Evolutionary conservation across 37 sponge, comb jelly and placozoan genomes (phyloP), one percentile per base, ranked within the genome.

Genomic region (Axinella damicornis): DNA sequence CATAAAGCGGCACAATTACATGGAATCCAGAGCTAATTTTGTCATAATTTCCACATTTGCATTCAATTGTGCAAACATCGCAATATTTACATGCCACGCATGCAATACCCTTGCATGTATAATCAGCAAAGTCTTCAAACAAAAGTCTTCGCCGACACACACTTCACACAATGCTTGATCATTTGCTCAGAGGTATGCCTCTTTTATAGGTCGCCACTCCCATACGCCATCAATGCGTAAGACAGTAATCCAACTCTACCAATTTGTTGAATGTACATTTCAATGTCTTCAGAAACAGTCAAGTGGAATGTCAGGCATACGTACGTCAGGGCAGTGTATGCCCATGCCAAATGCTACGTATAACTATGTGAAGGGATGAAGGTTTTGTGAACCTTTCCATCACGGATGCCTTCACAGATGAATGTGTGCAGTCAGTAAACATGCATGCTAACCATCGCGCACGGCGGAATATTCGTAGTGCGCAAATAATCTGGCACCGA

Each of bases 301-400:
- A 19, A 58, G 63, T 83, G 73, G 21, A 83, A 24, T 17, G 71
- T 55, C 16, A 68, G 28, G 18, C 46, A n/a, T n/a, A n/a, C n/a
- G 82, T 22, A 81, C 65, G 24, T 81, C 30, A 41, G 71, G 82
- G 25, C n/a, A 39, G 71, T 83, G 65, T 53, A 83, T 34, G 28
- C 83, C 83, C 74, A 83, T 71, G 19, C 83, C 69, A 57, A 83
- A 83, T 17, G 83, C 83, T 56, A 72, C 36, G 53, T 33, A 83
- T 83, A 17, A 83, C 73, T 37, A 83, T 57, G 15, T 74, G 34
- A 21, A 83, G 63, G 15, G 58, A 33, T 57, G 21, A 36, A 14
- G 39, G 25, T 2, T 4, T 5, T 53, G 55, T 66, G 17, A 65
- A 79, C 20, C 53, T 4, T 16, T 79, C 14, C 38, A 79, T 27